Evolutionary conservation across 2,113 vertebrate genomes (phyloP).

Genomic region (Halcyon malimbica): DNA sequence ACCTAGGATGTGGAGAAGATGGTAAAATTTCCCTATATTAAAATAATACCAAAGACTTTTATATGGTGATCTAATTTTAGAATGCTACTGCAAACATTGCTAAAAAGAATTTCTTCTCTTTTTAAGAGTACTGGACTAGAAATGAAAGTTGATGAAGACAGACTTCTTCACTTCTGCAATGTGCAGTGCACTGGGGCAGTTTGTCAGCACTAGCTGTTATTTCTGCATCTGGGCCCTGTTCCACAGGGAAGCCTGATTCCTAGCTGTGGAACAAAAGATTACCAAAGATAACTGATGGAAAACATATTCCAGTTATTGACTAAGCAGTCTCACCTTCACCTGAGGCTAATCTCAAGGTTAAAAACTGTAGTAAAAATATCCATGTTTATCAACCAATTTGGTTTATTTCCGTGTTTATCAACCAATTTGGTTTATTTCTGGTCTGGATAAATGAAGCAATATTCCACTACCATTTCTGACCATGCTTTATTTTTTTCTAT

Average conservation of each 20-base stretch:
- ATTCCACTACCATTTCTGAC: background rate
- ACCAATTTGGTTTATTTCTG: background rate
- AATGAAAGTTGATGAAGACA: background rate
- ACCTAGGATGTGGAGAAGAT: background rate
- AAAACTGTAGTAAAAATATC: background rate
- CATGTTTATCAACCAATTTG: background rate
- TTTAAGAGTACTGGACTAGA: background rate
- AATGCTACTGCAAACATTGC: background rate
- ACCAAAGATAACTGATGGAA: slow-evolving; percentile 10
- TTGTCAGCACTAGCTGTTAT: background rate
- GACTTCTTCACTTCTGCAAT: background rate
- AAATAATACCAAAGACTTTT: background rate
- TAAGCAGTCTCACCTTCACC: background rate
- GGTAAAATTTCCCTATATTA: background rate
- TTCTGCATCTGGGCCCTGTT: background rate
- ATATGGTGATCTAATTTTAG: background rate
- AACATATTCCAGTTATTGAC: background rate
- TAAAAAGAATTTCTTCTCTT: background rate
- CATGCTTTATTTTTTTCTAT: background rate
- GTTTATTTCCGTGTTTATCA: slow-evolving; percentile 18
- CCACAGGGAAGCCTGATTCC: background rate
- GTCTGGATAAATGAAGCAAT: background rate
- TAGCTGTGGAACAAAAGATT: background rate
- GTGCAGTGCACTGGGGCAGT: background rate
- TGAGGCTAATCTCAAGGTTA: background rate